Base-by-base conservation (phyloP, 2,797 vertebrate genomes). In the Limnodromus scolopaceus region DNA sequence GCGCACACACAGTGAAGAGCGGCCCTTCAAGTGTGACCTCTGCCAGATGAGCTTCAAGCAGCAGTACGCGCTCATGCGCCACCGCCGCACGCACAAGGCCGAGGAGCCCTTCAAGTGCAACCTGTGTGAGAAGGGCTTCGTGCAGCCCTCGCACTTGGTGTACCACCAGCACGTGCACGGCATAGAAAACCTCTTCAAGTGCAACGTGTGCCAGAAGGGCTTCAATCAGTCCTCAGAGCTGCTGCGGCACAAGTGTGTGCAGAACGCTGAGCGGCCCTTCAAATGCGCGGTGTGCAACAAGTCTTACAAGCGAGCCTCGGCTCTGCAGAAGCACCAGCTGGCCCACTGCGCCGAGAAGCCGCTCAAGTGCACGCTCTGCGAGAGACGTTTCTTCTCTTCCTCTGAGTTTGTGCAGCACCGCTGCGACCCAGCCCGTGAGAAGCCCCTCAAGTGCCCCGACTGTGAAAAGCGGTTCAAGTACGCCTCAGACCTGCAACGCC, bases 41-140 rank as follows among this genome's bases (percentile, higher is more conserved):
- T 99, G 99, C 95, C 99, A 99, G 97, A 99, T 99, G 99, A 99
- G 99, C 97, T 99, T 99, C 97, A 99, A 99, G 97, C 99, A 99
- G 97, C 99, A 99, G 97, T 99, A 99, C 0, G 99, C 99, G 0
- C 98, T 99, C 9, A 98, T 99, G 97, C 98, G 99, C 34, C 99
- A 99, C 93, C 98, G 99, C 41, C 99, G 99, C 96, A 99, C 99
- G 0, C 99, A 99, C 98, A 99, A 99, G 87, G 97, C 98, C 0
- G 99, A 99, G 93, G 98, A 99, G 48, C 99, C 99, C 34, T 99
- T 99, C 97, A 99, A 99, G 96, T 99, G 99, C 96, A 99, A 99
- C 80, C 98, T 99, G 51, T 99, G 99, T 0, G 99, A 99, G 98
- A 99, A 99, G 97, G 99, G 99, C 97, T 99, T 99, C 14, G 98